A percentile compares a stretch with the other conserved stretches of the same genome.
phyloP scores from a whole-genome alignment of 2,888 invertebrate species.

The Caenorhabditis sinica region DNA sequence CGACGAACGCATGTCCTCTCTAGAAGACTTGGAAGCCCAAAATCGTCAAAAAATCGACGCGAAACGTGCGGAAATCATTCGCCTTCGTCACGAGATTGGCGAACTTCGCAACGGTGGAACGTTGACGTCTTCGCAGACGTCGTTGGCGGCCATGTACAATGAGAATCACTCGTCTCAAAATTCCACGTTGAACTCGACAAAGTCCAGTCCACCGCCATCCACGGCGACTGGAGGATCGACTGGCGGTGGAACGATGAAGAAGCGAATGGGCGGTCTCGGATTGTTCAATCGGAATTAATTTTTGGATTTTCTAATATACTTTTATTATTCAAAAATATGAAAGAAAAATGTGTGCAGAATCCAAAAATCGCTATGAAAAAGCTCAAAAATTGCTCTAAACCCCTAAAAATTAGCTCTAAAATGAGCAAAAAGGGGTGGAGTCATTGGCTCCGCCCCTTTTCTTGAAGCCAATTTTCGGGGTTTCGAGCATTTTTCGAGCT shows the following conservation, averaged over 20 bases:
- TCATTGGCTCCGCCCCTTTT: too few species aligned
- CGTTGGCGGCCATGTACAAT: conserved; percentile 63
- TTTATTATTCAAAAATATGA: background rate
- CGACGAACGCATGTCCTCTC: conserved; percentile 43
- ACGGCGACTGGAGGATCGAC: conserved; percentile 34
- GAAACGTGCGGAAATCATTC: conserved; percentile 60
- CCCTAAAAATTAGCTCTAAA: too few species aligned
- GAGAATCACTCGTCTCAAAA: conserved; percentile 64
- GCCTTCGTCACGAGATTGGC: conserved; percentile 59
- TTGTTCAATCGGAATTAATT: conserved; percentile 73
- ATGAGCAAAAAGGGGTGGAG: too few species aligned
- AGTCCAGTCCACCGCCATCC: conserved; percentile 55
- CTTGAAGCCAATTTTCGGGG: too few species aligned
- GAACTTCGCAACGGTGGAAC: conserved; percentile 61
- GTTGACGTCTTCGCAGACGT: conserved; percentile 60
- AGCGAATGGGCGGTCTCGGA: conserved; percentile 75
- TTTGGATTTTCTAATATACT: background rate
- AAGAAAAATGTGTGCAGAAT: too few species aligned
- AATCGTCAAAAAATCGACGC: conserved; percentile 56
- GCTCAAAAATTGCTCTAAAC: background rate
- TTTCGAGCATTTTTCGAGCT: too few species aligned
- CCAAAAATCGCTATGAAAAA: too few species aligned
- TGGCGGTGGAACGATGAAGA: conserved; percentile 76
- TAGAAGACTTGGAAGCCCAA: conserved; percentile 40
- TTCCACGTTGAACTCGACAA: conserved; percentile 50